These are phyloP conservation scores for Clarias macrocephalus DNA, from an alignment of 2,113 vertebrate genomes.

Conservation along the genomic window DNA sequence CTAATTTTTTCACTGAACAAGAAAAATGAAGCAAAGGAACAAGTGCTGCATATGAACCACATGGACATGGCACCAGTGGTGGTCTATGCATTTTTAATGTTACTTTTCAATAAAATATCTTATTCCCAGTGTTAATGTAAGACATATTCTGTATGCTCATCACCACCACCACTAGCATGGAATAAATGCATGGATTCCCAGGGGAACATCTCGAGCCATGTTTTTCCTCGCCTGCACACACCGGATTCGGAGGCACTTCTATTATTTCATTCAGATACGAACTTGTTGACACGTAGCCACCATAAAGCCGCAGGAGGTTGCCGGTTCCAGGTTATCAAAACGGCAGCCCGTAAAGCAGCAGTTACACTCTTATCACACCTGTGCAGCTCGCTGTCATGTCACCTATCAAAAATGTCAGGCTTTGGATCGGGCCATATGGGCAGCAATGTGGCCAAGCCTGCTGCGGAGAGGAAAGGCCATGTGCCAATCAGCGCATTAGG, in stretches of 20 bases:
- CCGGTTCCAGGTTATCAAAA: slow-evolving; percentile 11
- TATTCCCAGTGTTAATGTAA: not conserved
- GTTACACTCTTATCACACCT: slow-evolving; percentile 29
- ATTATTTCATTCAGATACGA: slow-evolving; percentile 2
- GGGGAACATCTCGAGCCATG: not conserved
- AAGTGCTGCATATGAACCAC: not conserved
- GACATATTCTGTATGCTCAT: not conserved
- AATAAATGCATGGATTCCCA: slow-evolving; percentile 1
- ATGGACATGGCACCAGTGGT: not conserved
- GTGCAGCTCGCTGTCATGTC: slow-evolving; percentile 32
- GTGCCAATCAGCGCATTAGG: slow-evolving; percentile 15
- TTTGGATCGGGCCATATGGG: slow-evolving; percentile 20
- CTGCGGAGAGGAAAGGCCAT: slow-evolving; percentile 13
- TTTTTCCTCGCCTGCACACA: not conserved
- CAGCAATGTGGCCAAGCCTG: slow-evolving; percentile 19
- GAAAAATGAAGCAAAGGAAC: not conserved
- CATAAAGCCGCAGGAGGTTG: slow-evolving; percentile 8
- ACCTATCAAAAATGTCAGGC: slow-evolving; percentile 42
- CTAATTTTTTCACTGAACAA: not conserved
- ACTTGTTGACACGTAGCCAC: slow-evolving; percentile 13
- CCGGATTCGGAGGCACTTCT: not conserved
- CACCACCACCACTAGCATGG: not conserved
- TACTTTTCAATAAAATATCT: not conserved
- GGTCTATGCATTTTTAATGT: not conserved
- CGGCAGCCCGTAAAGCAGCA: not conserved